Conservation (phyloP, 1,140 invertebrate species). For the Anastrepha ludens region DNA sequence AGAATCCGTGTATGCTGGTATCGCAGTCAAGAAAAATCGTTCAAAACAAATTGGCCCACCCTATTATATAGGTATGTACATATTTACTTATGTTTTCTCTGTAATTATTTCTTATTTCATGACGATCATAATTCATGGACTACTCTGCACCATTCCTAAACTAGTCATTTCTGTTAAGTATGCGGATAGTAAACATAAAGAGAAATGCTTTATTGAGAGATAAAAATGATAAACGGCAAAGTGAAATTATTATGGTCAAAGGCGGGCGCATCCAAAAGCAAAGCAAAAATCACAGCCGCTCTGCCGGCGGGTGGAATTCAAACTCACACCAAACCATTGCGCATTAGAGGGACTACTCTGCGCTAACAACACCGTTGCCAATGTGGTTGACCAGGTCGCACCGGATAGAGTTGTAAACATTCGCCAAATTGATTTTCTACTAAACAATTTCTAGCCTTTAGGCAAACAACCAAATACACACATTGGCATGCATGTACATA, state of each 20-base stretch:
- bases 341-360: neutral
- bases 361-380: neutral
- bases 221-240: slow-evolving; percentile 48
- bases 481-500: neutral
- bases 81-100: neutral
- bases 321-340: neutral
- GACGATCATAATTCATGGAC: slow-evolving; percentile 10
- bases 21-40: no score
- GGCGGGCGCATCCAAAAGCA: neutral
- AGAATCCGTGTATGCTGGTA: neutral
- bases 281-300: neutral
- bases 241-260: slow-evolving; percentile 41
- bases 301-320: slow-evolving; percentile 1
- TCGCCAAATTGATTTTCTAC: slow-evolving; percentile 43
- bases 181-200: slow-evolving; percentile 27
- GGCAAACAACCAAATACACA: neutral
- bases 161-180: slow-evolving; percentile 26
- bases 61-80: neutral
- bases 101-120: slow-evolving; percentile 12
- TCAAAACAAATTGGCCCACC: no score
- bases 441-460: slow-evolving; percentile 43
- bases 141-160: slow-evolving; percentile 9
- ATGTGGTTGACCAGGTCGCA: neutral
- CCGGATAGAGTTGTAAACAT: slow-evolving; percentile 28
- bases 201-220: slow-evolving; percentile 47